These are phyloP conservation scores for Aphelenchoides avenae DNA, from an alignment of 1,140 invertebrate genomes.

Conservation along the genomic window DNA sequence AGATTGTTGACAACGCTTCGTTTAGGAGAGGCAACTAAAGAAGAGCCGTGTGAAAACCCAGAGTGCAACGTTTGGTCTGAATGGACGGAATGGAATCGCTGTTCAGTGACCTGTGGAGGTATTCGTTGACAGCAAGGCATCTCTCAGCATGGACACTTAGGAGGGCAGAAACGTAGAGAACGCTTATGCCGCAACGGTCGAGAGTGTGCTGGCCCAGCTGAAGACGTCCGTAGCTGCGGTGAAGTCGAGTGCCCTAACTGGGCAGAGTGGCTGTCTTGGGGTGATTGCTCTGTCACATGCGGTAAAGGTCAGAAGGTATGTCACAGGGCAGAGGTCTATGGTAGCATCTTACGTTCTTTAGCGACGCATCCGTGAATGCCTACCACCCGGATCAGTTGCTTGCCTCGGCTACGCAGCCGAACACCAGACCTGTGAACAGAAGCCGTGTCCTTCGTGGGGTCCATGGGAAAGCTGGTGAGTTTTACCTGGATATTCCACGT, in stretches of 20 bases:
- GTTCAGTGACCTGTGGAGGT: constrained; percentile 10
- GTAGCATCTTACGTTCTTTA: constrained; percentile 73
- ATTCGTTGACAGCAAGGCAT: too few relatives aligned
- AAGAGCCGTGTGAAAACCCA: constrained; percentile 31
- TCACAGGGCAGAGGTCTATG: constrained; percentile 71
- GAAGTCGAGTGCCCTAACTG: constrained; percentile 25
- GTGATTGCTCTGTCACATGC: constrained; percentile 64
- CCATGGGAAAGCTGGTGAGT: constrained; percentile 17
- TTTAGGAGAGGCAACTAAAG: constrained; percentile 34
- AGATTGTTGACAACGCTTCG: not conserved
- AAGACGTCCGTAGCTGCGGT: constrained; percentile 15
- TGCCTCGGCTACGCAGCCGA: constrained; percentile 15
- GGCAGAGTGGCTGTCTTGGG: constrained; percentile 17
- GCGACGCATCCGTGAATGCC: constrained; percentile 65
- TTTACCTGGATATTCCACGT: too few relatives aligned
- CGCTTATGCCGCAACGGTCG: constrained; percentile 62
- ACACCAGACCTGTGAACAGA: constrained; percentile 21
- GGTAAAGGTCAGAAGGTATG: constrained; percentile 69
- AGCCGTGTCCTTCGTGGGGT: constrained; percentile 30
- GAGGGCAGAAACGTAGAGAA: constrained; percentile 69
- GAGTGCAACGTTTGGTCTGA: constrained; percentile 59
- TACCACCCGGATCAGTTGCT: constrained; percentile 2
- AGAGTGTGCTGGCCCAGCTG: constrained; percentile 23
- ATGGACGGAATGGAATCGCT: constrained; percentile 71
- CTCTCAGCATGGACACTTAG: too few relatives aligned